phyloP scores from a whole-genome alignment of 2,113 vertebrate species.

The Elephantulus edwardii region DNA sequence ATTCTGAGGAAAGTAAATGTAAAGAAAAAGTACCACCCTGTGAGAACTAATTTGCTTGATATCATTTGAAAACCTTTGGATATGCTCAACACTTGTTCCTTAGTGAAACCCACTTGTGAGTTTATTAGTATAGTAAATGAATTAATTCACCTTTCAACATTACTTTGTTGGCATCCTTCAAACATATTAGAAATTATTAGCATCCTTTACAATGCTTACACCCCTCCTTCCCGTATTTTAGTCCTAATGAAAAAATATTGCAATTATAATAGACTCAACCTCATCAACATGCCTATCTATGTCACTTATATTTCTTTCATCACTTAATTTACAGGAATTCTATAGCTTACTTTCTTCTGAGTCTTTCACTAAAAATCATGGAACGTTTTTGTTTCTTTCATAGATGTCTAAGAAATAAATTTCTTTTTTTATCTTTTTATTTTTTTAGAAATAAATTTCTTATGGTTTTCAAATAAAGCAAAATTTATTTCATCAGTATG shows the following conservation, averaged over 20 bases:
- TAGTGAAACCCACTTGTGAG: constrained; percentile 39
- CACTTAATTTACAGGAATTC: not conserved
- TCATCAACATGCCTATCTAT: not conserved
- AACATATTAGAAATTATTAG: constrained; percentile 59
- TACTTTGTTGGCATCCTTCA: constrained; percentile 58
- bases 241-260: constrained; percentile 19
- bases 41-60: constrained; percentile 72
- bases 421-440: not conserved
- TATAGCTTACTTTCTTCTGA: not conserved
- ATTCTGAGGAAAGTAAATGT: constrained; percentile 49
- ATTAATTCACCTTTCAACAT: constrained; percentile 19
- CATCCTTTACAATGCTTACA: constrained; percentile 36
- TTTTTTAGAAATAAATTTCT: constrained; percentile 13
- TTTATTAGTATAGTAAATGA: constrained; percentile 33
- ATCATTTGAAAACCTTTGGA: constrained; percentile 57
- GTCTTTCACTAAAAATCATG: not conserved
- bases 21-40: constrained; percentile 61
- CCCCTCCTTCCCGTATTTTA: not conserved
- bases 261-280: not conserved
- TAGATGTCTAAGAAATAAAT: constrained; percentile 22
- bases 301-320: constrained; percentile 5
- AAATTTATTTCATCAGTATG: not conserved
- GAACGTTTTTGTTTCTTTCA: not conserved
- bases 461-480: constrained; percentile 7
- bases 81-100: not conserved